Conservation (phyloP, 2,888 invertebrate species). For the Hesperia comma region DNA sequence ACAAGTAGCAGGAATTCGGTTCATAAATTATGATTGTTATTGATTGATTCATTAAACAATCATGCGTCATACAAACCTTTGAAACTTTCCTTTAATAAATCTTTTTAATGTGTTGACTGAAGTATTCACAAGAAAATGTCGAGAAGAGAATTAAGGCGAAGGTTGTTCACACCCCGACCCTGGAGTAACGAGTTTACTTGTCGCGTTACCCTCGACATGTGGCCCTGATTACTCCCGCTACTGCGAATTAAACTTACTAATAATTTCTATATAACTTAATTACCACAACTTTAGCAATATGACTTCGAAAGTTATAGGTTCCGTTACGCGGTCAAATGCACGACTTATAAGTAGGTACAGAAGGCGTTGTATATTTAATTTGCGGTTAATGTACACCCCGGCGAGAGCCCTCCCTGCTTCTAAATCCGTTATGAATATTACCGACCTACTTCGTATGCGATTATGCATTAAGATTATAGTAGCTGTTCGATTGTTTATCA, state of each 20-base stretch:
- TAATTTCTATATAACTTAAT: too few relatives aligned
- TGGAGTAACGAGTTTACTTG: constrained; percentile 6
- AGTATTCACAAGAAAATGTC: background rate
- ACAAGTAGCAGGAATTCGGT: background rate
- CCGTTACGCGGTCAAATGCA: background rate
- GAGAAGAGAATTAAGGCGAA: constrained; percentile 27
- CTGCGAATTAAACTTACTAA: background rate
- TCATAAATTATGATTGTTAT: too few relatives aligned
- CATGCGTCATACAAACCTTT: too few relatives aligned
- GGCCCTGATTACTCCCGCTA: constrained; percentile 24
- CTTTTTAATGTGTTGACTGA: background rate
- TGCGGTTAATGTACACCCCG: constrained; percentile 17
- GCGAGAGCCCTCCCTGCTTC: constrained; percentile 55
- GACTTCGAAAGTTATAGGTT: background rate
- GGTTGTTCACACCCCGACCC: constrained; percentile 24
- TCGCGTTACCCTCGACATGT: constrained; percentile 26
- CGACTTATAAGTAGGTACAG: background rate
- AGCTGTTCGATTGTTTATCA: constrained; percentile 46
- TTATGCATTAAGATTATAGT: constrained; percentile 41
- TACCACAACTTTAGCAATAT: too few relatives aligned
- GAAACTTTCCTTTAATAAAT: background rate
- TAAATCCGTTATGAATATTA: constrained; percentile 56
- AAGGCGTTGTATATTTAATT: constrained; percentile 30
- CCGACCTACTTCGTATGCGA: constrained; percentile 58
- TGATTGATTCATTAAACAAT: too few relatives aligned